These are phyloP conservation scores for Passer montanus DNA, from an alignment of 2,113 vertebrate species.

Conservation along the genomic window DNA sequence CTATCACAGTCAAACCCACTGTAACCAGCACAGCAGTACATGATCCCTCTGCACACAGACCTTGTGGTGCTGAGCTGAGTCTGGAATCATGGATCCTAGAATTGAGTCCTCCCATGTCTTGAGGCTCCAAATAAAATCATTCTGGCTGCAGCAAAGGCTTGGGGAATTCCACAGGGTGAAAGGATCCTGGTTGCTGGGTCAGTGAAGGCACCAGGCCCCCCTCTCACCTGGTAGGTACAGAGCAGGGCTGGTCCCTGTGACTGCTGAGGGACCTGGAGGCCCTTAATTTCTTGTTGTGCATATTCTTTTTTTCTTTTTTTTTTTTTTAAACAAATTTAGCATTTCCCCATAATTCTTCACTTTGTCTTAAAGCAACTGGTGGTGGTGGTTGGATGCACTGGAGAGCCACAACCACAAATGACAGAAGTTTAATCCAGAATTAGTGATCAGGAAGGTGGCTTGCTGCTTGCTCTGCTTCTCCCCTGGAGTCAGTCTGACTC, in stretches of 20 bases:
- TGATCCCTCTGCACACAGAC: not conserved
- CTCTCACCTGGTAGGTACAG: not conserved
- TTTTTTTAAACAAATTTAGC: not conserved
- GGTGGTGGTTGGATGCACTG: not conserved
- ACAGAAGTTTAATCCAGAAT: not conserved
- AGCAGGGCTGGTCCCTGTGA: not conserved
- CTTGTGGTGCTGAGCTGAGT: not conserved
- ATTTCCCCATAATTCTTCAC: not conserved
- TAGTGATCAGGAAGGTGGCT: not conserved
- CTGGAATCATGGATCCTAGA: not conserved
- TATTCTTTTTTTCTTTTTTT: not conserved
- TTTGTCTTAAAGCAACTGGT: not conserved
- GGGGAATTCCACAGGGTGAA: not conserved
- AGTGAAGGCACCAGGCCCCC: not conserved
- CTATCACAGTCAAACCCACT: not conserved
- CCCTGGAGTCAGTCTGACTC: not conserved
- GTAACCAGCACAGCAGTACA: rapidly evolving
- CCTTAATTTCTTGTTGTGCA: not conserved
- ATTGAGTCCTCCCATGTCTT: not conserved
- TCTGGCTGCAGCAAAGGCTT: not conserved
- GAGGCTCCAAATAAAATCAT: not conserved
- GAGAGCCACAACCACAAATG: not conserved
- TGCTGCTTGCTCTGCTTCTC: not conserved
- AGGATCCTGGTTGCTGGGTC: not conserved
- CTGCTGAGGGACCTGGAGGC: not conserved